Evolutionary conservation across 2,113 vertebrate genomes (phyloP).

Genomic region (Ploceus nigricollis): DNA sequence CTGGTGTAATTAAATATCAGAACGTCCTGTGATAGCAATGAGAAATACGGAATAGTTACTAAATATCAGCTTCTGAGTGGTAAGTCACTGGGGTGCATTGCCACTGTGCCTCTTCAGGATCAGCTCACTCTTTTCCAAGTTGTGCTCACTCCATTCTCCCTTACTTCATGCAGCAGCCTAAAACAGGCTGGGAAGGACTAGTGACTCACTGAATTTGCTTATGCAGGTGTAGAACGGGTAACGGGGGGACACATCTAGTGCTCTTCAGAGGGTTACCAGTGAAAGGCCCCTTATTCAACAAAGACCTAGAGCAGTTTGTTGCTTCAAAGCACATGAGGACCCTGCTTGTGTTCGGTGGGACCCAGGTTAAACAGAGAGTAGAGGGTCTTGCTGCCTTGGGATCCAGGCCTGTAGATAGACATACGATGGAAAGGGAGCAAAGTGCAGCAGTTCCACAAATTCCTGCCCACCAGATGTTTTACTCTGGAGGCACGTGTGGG

Average conservation of each 20-base stretch:
- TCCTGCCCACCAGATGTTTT: neutral
- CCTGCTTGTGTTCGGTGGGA: neutral
- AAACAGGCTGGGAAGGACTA: neutral
- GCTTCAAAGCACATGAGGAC: neutral
- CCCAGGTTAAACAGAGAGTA: neutral
- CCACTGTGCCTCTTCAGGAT: neutral
- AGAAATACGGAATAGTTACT: neutral
- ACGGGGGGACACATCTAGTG: fast-evolving
- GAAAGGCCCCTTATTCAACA: neutral
- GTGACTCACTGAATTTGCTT: neutral
- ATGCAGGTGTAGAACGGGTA: neutral
- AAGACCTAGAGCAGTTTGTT: neutral
- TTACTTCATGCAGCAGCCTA: neutral
- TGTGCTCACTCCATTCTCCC: neutral
- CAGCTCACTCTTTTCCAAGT: neutral
- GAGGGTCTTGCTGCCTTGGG: neutral
- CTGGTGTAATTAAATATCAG: neutral
- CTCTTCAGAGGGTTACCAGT: neutral
- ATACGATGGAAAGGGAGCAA: fast-evolving
- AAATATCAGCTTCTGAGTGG: neutral
- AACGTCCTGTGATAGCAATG: neutral
- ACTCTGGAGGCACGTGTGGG: neutral
- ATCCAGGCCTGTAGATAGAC: neutral
- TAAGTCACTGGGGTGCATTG: neutral
- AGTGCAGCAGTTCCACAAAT: neutral